These are phyloP conservation scores for Diphyllodes magnificus DNA, from an alignment of 2,113 vertebrate genomes.

Conservation along the genomic window DNA sequence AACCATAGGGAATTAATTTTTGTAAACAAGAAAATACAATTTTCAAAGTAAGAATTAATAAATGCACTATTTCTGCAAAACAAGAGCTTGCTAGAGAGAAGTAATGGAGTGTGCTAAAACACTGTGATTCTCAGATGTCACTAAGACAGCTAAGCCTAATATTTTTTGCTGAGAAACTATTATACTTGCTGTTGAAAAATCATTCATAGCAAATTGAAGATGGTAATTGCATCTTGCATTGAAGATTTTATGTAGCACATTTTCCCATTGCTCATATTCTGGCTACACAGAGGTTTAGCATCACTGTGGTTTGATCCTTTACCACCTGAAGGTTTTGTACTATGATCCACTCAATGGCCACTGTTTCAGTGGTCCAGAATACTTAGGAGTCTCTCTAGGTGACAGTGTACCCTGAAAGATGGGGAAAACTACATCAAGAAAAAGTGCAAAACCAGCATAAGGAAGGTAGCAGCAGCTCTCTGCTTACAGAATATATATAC, in stretches of 20 bases:
- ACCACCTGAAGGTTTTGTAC: not conserved
- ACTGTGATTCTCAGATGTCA: not conserved
- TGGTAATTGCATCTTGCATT: not conserved
- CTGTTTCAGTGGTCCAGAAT: not conserved
- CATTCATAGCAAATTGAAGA: not conserved
- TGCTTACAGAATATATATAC: not conserved
- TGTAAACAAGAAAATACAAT: not conserved
- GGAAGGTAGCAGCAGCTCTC: not conserved
- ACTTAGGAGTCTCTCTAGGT: not conserved
- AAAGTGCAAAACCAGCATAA: not conserved
- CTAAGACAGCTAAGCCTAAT: not conserved
- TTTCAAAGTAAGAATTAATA: not conserved
- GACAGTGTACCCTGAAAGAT: not conserved
- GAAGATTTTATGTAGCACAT: not conserved
- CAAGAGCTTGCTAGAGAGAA: not conserved
- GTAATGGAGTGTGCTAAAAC: not conserved
- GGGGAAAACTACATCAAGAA: not conserved
- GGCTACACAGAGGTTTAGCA: not conserved
- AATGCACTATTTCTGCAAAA: not conserved
- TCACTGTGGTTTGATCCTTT: not conserved
- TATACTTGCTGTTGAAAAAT: not conserved
- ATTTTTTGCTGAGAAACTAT: not conserved
- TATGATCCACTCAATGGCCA: not conserved
- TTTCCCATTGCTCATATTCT: not conserved
- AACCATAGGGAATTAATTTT: not conserved